Base-by-base conservation (phyloP, 1,140 invertebrate species). In the Argopecten irradians region DNA sequence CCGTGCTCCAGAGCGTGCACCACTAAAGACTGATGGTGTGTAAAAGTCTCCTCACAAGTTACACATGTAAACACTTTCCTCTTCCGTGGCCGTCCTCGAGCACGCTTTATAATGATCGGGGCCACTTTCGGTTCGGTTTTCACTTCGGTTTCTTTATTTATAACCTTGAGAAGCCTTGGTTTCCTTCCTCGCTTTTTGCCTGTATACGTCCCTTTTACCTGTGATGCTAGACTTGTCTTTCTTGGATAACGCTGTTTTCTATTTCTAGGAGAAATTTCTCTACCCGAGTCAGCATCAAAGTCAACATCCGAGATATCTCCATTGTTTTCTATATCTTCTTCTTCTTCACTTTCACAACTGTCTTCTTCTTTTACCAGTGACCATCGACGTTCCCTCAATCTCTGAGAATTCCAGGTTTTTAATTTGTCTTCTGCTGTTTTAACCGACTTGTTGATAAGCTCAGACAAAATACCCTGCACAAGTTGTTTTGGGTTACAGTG, bases 371-470 rank as follows among this genome's bases (percentile, higher is more conserved):
- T 82, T 8, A 87, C 43, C 5, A 33, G 28, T 7, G 86, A 87
- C 2, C 82, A 43, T 84, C 83, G 83, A 11, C 86, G 83, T 13
- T 87, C 83, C n/a, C 86, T 33, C n/a, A 87, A 82, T 34, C 86
- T 43, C 34, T 84, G 83, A 13, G 82, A 84, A 46, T 82, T 82
- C 86, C 86, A 87, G 11, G 46, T 34, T 46, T 82, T 87, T 11
- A 46, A 39, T n/a, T 87, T 87, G 11, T 87, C 86, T 35, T 84
- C 86, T 46, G 83, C 86, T 33, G 28, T 32, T n/a, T 84, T 83
- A 33, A 87, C 36, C 16, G 82, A 82, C 5, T 84, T 39, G 34
- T 82, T 39, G 11, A 87, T 32, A 16, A 87, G 28, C 33, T 84
- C 55, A 84, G 43, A 41, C 3, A 87, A 34, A 84, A 22, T 84